Percentiles rank a stretch among this genome's conserved stretches.
Conservation (phyloP, 2,113 vertebrate species). For the Furnarius figulus region DNA sequence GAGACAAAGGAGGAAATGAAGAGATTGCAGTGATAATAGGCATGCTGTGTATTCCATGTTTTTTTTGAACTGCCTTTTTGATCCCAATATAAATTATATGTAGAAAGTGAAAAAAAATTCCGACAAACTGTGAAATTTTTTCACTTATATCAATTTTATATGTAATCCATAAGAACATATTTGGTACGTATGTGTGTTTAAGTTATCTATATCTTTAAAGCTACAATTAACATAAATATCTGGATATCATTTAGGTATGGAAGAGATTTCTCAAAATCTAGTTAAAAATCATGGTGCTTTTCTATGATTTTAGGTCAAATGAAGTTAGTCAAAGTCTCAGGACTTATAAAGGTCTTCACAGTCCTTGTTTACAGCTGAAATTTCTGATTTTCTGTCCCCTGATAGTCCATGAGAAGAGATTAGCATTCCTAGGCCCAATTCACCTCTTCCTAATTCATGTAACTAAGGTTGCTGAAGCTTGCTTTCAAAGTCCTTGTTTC, state of each 20-base stretch:
- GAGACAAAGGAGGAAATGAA: not conserved
- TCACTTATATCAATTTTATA: not conserved
- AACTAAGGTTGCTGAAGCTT: not conserved
- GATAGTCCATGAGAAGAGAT: not conserved
- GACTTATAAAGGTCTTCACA: not conserved
- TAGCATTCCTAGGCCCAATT: not conserved
- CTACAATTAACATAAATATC: not conserved
- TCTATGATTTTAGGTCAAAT: not conserved
- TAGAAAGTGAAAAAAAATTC: not conserved
- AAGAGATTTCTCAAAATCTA: not conserved
- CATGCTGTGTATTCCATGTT: not conserved
- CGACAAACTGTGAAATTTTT: not conserved
- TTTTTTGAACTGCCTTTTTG: not conserved
- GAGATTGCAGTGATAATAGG: not conserved
- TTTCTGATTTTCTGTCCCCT: not conserved
- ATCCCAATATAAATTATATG: not conserved
- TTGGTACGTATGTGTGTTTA: not conserved
- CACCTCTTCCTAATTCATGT: not conserved
- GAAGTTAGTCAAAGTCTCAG: not conserved
- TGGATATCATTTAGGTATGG: not conserved
- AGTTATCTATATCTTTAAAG: not conserved
- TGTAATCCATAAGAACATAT: not conserved
- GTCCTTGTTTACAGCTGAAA: not conserved
- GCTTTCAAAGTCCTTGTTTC: not conserved
- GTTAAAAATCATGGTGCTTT: not conserved